phyloP scores from a whole-genome alignment of 1,140 invertebrate genomes.

The Phortica variegata region DNA sequence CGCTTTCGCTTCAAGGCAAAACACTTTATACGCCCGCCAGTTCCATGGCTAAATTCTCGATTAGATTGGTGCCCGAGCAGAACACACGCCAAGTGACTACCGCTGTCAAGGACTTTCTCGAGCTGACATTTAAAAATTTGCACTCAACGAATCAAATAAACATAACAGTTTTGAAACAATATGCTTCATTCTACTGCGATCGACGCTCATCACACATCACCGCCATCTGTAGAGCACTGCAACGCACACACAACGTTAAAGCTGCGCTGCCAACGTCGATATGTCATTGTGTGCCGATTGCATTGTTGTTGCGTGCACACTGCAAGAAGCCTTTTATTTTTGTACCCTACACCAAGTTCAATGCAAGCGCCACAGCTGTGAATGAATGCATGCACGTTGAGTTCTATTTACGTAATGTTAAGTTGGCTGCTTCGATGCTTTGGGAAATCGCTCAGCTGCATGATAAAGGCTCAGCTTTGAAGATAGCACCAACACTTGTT shows the following conservation, averaged over 20 bases:
- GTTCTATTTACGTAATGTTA: conserved; percentile 7
- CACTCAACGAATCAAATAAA: too few relatives aligned
- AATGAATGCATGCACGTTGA: too few relatives aligned
- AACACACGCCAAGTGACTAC: neutral
- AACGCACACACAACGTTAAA: neutral
- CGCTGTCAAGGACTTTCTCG: neutral
- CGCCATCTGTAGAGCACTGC: neutral
- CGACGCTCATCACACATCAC: neutral
- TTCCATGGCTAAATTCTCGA: conserved; percentile 20
- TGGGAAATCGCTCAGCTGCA: too few relatives aligned
- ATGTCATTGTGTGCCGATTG: conserved; percentile 17
- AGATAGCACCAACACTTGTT: too few relatives aligned
- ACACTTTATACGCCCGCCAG: conserved; percentile 9
- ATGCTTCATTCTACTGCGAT: conserved; percentile 2
- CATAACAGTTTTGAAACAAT: too few relatives aligned
- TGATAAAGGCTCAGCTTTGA: too few relatives aligned
- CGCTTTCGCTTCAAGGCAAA: neutral
- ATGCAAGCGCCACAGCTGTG: too few relatives aligned
- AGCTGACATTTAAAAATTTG: too few relatives aligned
- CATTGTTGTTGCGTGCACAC: conserved; percentile 9
- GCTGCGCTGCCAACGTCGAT: conserved; percentile 8
- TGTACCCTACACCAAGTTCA: conserved; percentile 11
- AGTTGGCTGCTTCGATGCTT: conserved; percentile 11
- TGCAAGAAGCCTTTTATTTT: conserved; percentile 17
- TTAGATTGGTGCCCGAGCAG: conserved; percentile 23